A percentile compares a stretch with the other conserved stretches of the same genome.
Conservation (phyloP, 2,888 invertebrate species). For the Caenorhabditis afra region DNA sequence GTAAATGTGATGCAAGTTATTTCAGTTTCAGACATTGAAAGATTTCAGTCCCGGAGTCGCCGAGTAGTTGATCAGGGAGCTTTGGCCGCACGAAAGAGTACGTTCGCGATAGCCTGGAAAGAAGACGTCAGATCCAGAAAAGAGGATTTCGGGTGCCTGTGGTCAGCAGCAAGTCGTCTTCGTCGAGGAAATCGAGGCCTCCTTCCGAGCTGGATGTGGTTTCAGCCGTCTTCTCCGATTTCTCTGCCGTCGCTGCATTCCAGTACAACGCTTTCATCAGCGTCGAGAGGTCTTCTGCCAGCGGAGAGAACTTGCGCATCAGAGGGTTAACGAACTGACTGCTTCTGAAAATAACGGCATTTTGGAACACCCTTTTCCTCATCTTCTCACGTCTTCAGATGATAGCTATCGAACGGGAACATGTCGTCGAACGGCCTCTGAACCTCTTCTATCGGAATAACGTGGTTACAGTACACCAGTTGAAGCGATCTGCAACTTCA, state of each 20-base stretch:
- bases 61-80: slow-evolving; percentile 55
- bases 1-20: neutral
- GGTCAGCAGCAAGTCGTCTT: slow-evolving; percentile 54
- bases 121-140: neutral
- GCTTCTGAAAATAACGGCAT: slow-evolving; percentile 63
- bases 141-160: slow-evolving; percentile 2
- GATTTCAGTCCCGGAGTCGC: slow-evolving; percentile 51
- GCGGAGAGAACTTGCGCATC: slow-evolving; percentile 68
- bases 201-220: slow-evolving; percentile 40
- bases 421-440: slow-evolving; percentile 69
- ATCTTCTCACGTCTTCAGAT: slow-evolving; percentile 59
- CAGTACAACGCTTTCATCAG: slow-evolving; percentile 53
- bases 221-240: slow-evolving; percentile 43
- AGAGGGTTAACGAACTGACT: slow-evolving; percentile 55
- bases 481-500: slow-evolving; percentile 72
- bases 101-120: slow-evolving; percentile 42
- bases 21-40: slow-evolving; percentile 35
- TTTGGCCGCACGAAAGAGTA: slow-evolving; percentile 43
- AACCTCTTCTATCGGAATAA: slow-evolving; percentile 64
- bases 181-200: slow-evolving; percentile 67
- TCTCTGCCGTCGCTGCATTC: slow-evolving; percentile 56
- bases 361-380: neutral
- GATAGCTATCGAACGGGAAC: slow-evolving; percentile 70
- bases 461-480: slow-evolving; percentile 75
- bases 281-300: slow-evolving; percentile 64